These are phyloP conservation scores for Macaria notata DNA, from an alignment of 2,888 invertebrate species.

Conservation along the genomic window DNA sequence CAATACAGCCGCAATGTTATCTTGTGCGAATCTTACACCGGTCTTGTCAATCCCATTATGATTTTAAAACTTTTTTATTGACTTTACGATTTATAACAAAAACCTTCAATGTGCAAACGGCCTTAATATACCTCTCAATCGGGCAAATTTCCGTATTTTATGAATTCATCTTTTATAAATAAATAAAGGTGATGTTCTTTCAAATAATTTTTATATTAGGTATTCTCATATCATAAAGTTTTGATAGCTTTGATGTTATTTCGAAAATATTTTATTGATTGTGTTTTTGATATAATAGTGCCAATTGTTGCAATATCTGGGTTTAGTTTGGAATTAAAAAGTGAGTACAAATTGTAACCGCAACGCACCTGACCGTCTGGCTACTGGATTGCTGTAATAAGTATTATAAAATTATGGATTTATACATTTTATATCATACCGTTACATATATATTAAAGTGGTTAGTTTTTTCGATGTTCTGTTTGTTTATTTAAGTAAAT, in stretches of 20 bases:
- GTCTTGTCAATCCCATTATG: slow-evolving; percentile 40
- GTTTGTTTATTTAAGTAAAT: too few relatives aligned
- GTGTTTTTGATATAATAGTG: background rate
- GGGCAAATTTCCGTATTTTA: slow-evolving; percentile 26
- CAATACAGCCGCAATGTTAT: too few relatives aligned
- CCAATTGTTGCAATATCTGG: slow-evolving; percentile 1
- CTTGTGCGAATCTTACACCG: slow-evolving; percentile 18
- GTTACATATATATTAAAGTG: too few relatives aligned
- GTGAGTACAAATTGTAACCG: slow-evolving; percentile 22
- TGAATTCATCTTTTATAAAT: slow-evolving; percentile 17
- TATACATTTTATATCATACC: too few relatives aligned
- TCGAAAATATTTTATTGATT: background rate
- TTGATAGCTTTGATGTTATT: slow-evolving; percentile 1
- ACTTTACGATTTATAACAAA: slow-evolving; percentile 41
- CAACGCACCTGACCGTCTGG: slow-evolving; percentile 28
- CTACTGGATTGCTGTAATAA: slow-evolving; percentile 22
- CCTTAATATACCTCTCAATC: slow-evolving; percentile 21
- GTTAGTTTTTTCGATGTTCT: too few relatives aligned
- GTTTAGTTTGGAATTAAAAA: background rate
- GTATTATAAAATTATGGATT: slow-evolving; percentile 16
- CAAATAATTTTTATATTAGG: background rate
- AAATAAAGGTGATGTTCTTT: slow-evolving; percentile 3
- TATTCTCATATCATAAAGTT: background rate
- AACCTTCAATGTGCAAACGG: slow-evolving; percentile 33
- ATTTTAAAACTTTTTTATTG: slow-evolving; percentile 44